phyloP scores from a whole-genome alignment of 2,888 invertebrate genomes.

The Drosophila kokeensis region DNA sequence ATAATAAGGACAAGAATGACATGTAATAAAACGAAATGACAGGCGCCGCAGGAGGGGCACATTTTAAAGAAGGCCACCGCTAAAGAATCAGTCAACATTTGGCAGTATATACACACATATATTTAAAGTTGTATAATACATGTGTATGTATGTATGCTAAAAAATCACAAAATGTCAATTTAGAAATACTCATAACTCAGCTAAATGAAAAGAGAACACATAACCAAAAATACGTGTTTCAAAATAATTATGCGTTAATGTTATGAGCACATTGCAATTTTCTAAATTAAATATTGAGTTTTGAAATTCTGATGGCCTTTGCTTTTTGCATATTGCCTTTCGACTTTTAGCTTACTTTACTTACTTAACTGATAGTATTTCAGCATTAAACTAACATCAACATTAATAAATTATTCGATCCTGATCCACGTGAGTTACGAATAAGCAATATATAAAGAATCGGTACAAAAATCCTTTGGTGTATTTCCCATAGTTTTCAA shows the following conservation, averaged over 20 bases:
- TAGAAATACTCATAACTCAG: constrained; percentile 46
- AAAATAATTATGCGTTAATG: constrained; percentile 18
- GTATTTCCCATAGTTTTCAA: neutral
- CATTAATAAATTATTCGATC: neutral
- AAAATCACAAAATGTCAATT: constrained; percentile 47
- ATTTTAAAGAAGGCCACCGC: constrained; percentile 19
- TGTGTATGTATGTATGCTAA: neutral
- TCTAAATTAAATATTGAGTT: constrained; percentile 71
- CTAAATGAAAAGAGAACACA: constrained; percentile 5
- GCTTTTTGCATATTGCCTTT: constrained; percentile 11
- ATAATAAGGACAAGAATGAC: constrained; percentile 68
- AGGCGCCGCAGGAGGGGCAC: constrained; percentile 52
- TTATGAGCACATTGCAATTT: constrained; percentile 51
- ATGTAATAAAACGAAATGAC: constrained; percentile 76
- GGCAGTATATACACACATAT: neutral
- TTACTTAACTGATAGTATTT: constrained; percentile 5
- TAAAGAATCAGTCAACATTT: constrained; percentile 22
- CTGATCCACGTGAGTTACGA: neutral
- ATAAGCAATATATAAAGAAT: neutral
- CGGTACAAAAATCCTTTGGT: neutral
- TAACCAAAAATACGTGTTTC: neutral
- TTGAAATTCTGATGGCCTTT: constrained; percentile 52
- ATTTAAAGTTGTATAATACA: neutral
- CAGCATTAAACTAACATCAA: neutral
- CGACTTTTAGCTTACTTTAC: constrained; percentile 19